Base-by-base conservation (phyloP, 1,140 invertebrate genomes). In the Mizuhopecten yessoensis region DNA sequence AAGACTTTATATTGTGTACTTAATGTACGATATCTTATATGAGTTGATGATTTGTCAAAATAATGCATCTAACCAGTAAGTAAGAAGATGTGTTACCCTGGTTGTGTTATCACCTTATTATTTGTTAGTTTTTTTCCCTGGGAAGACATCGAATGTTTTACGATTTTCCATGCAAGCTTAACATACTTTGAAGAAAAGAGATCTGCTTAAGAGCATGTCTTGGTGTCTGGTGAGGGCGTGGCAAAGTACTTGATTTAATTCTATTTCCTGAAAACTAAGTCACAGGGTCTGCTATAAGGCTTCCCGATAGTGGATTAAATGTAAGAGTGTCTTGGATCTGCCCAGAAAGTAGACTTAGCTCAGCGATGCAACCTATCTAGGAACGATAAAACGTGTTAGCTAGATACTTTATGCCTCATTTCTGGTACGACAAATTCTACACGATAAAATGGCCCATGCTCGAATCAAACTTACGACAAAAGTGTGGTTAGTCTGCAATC, bases 381-480 rank as follows among this genome's bases (percentile, higher is more conserved):
- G 57, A n/a, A 75, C 57, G 57, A 75, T 75, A 75, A 75, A 75
- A 75, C 57, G 23, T 75, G n/a, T 75, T 75, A 75, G 57, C 57
- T 29, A n/a, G 57, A 75, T 75, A 75, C 57, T 75, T 75, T 75
- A 75, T 75, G 57, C 57, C 57, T 75, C 23, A 75, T 75, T n/a
- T 75, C 23, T 29, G 5, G 57, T n/a, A n/a, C 57, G 23, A 29
- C 57, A 75, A 75, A 29, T 75, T 23, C 57, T 75, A 5, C n/a
- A 7, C n/a, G 23, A 75, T 29, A 75, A 75, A 75, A 75, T 9
- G 2, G 5, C 36, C 1, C 23, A 1, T 5, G n/a, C 57, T n/a
- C 29, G n/a, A n/a, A 11, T 75, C 57, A 9, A 75, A 29, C 42
- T 75, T 0, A 29, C 0, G 3, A 5, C 11, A 75, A 75, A 75